Evolutionary conservation across 2,888 invertebrate genomes (phyloP), one percentile per base, ranked within the genome.

Genomic region (Girardia tigrina): DNA sequence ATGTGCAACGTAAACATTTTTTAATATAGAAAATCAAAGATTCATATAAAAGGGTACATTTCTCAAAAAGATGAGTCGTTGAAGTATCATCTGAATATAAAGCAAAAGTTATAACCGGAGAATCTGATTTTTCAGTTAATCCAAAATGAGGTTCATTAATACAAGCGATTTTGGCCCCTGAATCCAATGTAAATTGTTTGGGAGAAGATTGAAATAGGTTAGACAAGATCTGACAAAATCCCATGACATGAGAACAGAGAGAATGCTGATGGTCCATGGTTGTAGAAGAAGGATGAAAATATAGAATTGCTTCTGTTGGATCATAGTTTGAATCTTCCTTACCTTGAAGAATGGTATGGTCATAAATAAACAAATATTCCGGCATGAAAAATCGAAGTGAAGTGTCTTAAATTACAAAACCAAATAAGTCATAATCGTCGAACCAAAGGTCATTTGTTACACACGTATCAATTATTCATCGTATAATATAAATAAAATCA

Each of bases 361-460:
- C 42, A 42, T 73, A 73, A n/a, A 73, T 42, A 26, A 73, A 73
- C 29, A 73, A 20, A 42, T 73, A 73, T 36, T 73, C 73, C 29
- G 73, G 12, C 73, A 73, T 73, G n/a, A n/a, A n/a, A n/a, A n/a
- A n/a, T n/a, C n/a, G n/a, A n/a, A n/a, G n/a, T n/a, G n/a, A n/a
- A n/a, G n/a, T n/a, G n/a, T n/a, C n/a, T n/a, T n/a, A n/a, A n/a
- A n/a, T n/a, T n/a, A n/a, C n/a, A n/a, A n/a, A n/a, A n/a, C n/a
- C n/a, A n/a, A n/a, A n/a, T n/a, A n/a, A n/a, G n/a, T n/a, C n/a
- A n/a, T n/a, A n/a, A n/a, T n/a, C n/a, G n/a, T n/a, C n/a, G n/a
- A n/a, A n/a, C n/a, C n/a, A n/a, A n/a, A n/a, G n/a, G n/a, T n/a
- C n/a, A n/a, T n/a, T n/a, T n/a, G n/a, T n/a, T n/a, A n/a, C n/a